Base-by-base conservation (phyloP, 1,140 invertebrate species). In the Drosophila seguyi region DNA sequence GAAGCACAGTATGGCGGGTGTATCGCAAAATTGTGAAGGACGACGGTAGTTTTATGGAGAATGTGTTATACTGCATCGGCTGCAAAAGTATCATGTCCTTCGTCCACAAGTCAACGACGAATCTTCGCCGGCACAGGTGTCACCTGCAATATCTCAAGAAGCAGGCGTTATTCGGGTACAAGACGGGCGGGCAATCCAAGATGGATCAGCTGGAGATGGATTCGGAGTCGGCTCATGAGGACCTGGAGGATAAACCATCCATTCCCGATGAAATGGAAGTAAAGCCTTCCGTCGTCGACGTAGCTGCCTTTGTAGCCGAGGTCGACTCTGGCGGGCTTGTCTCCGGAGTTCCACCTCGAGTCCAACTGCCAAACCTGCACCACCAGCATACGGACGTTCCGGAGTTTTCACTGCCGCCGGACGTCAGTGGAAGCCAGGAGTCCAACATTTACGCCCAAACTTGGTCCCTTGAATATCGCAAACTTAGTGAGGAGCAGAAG, bases 381-480 rank as follows among this genome's bases (percentile, higher is more conserved):
- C 20, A 42, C 7, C 61, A 25, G 6, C 41, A 27, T 10, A 52
- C 36, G 20, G 41, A 71, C 34, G 18, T 59, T 8, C 56, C 68
- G 11, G 69, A 75, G 6, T 34, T 34, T 14, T 57, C 68, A n/a
- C 20, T 66, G 4, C 55, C 81, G 2, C 72, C 58, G 13, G 57
- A 79, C 38, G 45, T 73, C 8, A 80, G 56, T 41, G 80, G 56
- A 0, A 57, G 59, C 8, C 75, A 88, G 27, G 84, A 87, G 53
- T 76, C 75, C 0, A 59, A 59, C 4, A 88, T 87, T 20, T 87
- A 79, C 41, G 84, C 83, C 8, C 79, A 87, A 27, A 83, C 79
- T 7, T 87, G 83, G 83, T 79, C 84, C 6, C 61, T 87, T 13
- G 83, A 87, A 36, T 87, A 83, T 45, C 84, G 84, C 16, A 87